Conservation (phyloP, 2,797 vertebrate genomes). For the Pogonophryne albipinna region DNA sequence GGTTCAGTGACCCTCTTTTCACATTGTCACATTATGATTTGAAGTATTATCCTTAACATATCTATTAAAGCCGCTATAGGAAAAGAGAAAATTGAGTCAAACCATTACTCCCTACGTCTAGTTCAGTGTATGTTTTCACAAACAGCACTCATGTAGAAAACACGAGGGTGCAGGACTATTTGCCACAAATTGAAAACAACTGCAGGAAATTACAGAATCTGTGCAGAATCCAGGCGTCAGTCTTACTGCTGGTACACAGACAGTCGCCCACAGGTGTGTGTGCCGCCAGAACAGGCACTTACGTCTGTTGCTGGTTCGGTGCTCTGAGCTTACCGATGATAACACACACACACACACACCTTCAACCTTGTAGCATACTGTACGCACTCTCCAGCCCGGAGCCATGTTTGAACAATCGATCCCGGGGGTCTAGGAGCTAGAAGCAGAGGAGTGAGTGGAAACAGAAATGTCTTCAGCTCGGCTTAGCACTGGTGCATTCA, state of each 20-base stretch:
- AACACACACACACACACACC: slow-evolving; percentile 19
- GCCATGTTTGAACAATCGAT: slow-evolving; percentile 63
- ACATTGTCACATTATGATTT: neutral
- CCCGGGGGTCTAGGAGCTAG: slow-evolving; percentile 39
- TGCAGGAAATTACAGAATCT: slow-evolving; percentile 28
- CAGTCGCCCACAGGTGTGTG: slow-evolving; percentile 24
- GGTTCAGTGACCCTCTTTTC: neutral
- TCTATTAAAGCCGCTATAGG: neutral
- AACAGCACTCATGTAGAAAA: neutral
- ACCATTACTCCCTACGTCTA: neutral
- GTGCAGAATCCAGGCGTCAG: neutral
- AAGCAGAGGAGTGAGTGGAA: slow-evolving; percentile 37
- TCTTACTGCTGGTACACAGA: neutral
- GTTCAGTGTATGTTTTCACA: slow-evolving; percentile 3
- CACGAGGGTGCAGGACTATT: neutral
- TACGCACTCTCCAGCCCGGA: slow-evolving; percentile 20
- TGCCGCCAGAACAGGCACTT: slow-evolving; percentile 25
- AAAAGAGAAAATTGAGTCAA: slow-evolving; percentile 1
- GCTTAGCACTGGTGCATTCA: slow-evolving; percentile 52
- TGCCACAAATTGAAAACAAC: slow-evolving; percentile 1
- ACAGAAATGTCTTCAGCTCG: slow-evolving; percentile 63
- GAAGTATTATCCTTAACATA: neutral
- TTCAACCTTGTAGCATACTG: neutral
- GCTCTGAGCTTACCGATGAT: slow-evolving; percentile 13
- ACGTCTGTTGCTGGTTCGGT: slow-evolving; percentile 24